Evolutionary conservation across 1,140 invertebrate species (phyloP).

Genomic region (Rhopalosiphum maidis): DNA sequence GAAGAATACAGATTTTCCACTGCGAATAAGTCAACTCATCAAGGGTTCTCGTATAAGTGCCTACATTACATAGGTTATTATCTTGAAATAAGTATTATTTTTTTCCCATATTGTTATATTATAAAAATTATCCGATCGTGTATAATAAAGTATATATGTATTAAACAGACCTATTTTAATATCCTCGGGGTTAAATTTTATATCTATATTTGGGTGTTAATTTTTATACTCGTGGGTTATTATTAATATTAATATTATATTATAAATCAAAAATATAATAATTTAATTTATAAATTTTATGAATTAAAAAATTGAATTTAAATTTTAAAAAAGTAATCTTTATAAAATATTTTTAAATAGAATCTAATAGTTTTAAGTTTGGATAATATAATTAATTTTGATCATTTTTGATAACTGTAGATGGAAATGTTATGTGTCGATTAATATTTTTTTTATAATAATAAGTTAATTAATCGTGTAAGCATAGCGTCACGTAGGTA

Average conservation of each 20-base stretch:
- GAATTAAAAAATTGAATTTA: not conserved
- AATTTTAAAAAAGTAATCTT: no score
- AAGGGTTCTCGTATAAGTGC: not conserved
- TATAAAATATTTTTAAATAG: not conserved
- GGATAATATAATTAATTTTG: not conserved
- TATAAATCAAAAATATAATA: not conserved
- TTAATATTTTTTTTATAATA: not conserved
- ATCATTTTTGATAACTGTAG: not conserved
- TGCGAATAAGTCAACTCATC: conserved; percentile 41
- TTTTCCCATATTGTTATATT: not conserved
- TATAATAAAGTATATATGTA: not conserved
- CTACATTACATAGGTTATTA: not conserved
- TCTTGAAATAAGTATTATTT: not conserved
- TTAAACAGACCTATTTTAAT: not conserved
- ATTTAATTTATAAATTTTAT: not conserved
- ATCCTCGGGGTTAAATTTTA: not conserved
- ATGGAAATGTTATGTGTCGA: not conserved
- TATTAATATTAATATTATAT: not conserved
- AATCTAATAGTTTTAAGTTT: not conserved
- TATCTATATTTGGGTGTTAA: not conserved
- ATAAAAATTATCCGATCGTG: not conserved
- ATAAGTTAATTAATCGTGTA: not conserved
- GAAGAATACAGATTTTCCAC: conserved; percentile 47
- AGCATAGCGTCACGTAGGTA: not conserved
- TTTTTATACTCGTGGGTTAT: not conserved